These are phyloP conservation scores for Drosophila nikananu DNA, from an alignment of 1,140 invertebrate species.

Conservation along the genomic window DNA sequence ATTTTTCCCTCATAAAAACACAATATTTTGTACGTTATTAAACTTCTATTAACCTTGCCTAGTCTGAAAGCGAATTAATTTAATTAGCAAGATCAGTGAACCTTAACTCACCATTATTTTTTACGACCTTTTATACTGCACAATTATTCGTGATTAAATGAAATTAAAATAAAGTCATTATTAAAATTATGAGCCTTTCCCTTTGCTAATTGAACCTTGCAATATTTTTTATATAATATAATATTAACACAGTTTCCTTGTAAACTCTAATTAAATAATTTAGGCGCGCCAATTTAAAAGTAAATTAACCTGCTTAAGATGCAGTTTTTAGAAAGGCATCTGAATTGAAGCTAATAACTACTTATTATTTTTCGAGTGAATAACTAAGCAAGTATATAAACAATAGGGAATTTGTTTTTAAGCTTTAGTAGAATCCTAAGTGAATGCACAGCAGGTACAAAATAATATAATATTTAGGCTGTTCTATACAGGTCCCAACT, in stretches of 20 bases:
- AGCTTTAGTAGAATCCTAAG: background rate
- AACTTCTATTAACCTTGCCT: background rate
- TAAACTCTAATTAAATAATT: background rate
- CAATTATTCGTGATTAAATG: conserved; percentile 4
- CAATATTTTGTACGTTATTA: background rate
- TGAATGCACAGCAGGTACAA: background rate
- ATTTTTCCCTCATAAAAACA: too few species aligned
- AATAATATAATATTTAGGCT: background rate
- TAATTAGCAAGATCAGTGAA: conserved; percentile 10
- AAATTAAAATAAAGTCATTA: background rate
- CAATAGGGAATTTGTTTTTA: background rate
- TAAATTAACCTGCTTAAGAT: background rate
- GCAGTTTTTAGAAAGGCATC: background rate
- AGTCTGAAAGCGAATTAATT: background rate
- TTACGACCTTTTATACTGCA: background rate
- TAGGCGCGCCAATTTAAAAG: background rate
- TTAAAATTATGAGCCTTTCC: background rate
- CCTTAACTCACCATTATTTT: background rate
- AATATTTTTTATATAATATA: background rate
- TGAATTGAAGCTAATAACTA: background rate
- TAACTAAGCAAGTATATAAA: background rate
- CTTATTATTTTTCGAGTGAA: too few species aligned
- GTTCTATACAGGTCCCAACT: background rate
- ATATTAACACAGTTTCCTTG: background rate
- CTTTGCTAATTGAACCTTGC: background rate